These are phyloP conservation scores for Acholoe squamosa DNA, from an alignment of 2,888 invertebrate species.

Conservation along the genomic window DNA sequence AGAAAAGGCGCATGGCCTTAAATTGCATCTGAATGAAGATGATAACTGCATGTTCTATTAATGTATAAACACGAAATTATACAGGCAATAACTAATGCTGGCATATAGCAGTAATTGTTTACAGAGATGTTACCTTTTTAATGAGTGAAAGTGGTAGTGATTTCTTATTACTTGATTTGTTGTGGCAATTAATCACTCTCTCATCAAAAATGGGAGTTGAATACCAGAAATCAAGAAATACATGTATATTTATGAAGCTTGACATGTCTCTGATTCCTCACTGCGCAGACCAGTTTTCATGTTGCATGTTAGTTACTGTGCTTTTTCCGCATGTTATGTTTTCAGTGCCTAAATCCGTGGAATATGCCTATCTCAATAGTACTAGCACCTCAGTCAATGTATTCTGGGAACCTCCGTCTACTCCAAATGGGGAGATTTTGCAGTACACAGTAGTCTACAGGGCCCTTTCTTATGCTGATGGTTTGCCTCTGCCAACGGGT, in stretches of 20 bases:
- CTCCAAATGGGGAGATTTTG: background rate
- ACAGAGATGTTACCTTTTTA: too few species aligned
- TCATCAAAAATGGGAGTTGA: too few species aligned
- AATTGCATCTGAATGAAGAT: too few species aligned
- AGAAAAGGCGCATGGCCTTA: too few species aligned
- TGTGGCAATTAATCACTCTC: too few species aligned
- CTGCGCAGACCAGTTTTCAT: background rate
- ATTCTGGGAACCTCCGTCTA: background rate
- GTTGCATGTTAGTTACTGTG: constrained; percentile 26
- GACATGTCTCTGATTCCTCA: background rate
- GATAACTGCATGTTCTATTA: too few species aligned
- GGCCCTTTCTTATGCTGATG: background rate
- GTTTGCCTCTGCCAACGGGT: background rate
- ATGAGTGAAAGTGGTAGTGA: too few species aligned
- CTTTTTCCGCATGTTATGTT: background rate
- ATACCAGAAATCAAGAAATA: background rate
- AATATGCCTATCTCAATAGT: background rate
- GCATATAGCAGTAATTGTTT: too few species aligned
- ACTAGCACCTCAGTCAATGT: background rate
- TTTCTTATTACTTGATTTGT: too few species aligned
- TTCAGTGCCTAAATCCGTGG: background rate
- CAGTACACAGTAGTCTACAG: background rate
- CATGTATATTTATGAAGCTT: background rate
- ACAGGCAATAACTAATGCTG: too few species aligned
- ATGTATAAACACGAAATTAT: too few species aligned